phyloP scores from a whole-genome alignment of 2,113 vertebrate genomes.

The Neofelis nebulosa region DNA sequence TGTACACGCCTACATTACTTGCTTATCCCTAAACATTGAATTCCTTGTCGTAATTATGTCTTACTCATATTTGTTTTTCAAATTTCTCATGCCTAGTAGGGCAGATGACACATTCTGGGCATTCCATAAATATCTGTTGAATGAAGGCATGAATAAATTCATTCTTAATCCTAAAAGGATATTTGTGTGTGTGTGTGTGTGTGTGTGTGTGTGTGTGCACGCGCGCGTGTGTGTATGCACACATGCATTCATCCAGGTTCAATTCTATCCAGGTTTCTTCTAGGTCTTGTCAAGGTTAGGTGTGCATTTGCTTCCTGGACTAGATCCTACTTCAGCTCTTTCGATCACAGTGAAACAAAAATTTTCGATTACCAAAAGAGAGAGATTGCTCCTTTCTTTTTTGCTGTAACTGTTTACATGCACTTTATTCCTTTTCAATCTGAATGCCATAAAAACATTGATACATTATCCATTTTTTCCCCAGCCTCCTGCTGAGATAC shows the following conservation, averaged over 20 bases:
- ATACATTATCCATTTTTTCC: not conserved
- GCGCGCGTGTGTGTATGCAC: fast-evolving
- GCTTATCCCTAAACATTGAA: not conserved
- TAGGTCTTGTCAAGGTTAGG: not conserved
- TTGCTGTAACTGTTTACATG: not conserved
- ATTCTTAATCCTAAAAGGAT: not conserved
- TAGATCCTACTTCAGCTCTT: not conserved
- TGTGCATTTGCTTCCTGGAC: not conserved
- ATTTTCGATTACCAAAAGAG: not conserved
- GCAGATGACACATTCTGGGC: not conserved
- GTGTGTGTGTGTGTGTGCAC: fast-evolving
- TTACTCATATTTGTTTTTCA: not conserved
- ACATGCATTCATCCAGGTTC: not conserved
- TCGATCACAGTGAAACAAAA: not conserved
- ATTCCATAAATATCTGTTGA: not conserved
- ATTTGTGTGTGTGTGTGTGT: not conserved
- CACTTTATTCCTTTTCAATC: not conserved
- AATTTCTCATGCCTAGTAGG: not conserved
- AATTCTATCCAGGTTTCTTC: not conserved
- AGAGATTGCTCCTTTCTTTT: not conserved
- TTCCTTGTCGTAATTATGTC: not conserved
- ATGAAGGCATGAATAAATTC: not conserved
- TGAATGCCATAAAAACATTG: not conserved
- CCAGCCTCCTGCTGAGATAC: not conserved
- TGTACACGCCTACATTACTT: not conserved